phyloP scores from a whole-genome alignment of 2,888 invertebrate species.

The Leptopterna dolabrata region DNA sequence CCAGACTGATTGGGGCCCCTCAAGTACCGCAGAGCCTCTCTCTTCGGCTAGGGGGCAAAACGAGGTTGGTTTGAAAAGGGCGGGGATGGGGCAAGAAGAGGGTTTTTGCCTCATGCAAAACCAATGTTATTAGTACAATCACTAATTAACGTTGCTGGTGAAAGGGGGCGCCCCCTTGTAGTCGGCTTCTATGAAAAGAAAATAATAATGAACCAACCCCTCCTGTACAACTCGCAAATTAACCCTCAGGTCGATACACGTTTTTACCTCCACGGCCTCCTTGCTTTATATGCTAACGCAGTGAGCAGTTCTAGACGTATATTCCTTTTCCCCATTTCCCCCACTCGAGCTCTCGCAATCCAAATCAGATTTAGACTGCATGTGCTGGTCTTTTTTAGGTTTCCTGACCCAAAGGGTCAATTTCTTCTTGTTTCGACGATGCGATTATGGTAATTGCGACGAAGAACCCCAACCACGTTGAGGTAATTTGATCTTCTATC shows the following conservation, averaged over 20 bases:
- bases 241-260: constrained; percentile 55
- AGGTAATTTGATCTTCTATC: background rate
- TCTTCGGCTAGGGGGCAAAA: constrained; percentile 1
- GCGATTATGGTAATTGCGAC: constrained; percentile 14
- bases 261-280: constrained; percentile 39
- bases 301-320: constrained; percentile 21
- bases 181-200: constrained; percentile 55
- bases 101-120: constrained; percentile 57
- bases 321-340: background rate
- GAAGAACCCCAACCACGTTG: background rate
- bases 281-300: constrained; percentile 55
- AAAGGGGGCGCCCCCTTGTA: constrained; percentile 47
- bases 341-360: background rate
- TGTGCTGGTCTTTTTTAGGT: background rate
- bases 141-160: constrained; percentile 56
- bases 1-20: constrained; percentile 54
- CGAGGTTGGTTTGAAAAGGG: background rate
- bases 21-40: constrained; percentile 44
- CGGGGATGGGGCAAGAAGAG: constrained; percentile 2
- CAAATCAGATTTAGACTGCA: constrained; percentile 39
- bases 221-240: constrained; percentile 53
- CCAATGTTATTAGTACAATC: constrained; percentile 58
- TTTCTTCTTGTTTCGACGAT: background rate
- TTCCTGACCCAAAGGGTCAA: constrained; percentile 15
- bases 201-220: constrained; percentile 56